Base-by-base conservation (phyloP, 2,797 vertebrate genomes). In the Holocentrus rufus region DNA sequence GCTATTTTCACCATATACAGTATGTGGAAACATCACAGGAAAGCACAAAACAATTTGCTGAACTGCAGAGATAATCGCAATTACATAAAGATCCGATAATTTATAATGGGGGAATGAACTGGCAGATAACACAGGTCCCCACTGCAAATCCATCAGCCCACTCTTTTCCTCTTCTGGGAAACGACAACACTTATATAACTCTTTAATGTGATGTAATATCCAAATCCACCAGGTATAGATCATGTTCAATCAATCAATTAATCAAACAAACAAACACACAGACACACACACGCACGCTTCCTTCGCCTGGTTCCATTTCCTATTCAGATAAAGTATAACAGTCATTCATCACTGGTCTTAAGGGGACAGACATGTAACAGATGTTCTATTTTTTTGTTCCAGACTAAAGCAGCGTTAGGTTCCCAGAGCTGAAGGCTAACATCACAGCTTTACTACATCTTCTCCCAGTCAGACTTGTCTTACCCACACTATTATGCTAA, bases 401-500 rank as follows among this genome's bases (percentile, higher is more conserved):
- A 30, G 31, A 72, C 52, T 73, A 65, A 73, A 64, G 73, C 17
- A 75, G 75, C 53, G 64, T 77, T 68, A 77, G 18, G 34, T 53
- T 76, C 18, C 78, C 42, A 44, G 58, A 18, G 64, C 50, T 63
- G n/a, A 62, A 63, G 34, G 65, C 67, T 68, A 72, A 52, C 60
- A 52, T 23, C 34, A 34, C 1, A 36, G 27, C 55, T 52, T 74
- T 65, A 63, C 65, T 42, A 49, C 58, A 64, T 46, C 73, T 30
- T 72, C 39, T 67, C 44, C 14, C 49, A 81, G 63, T 74, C 59
- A 20, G 27, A 73, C 56, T 22, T 64, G 44, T 55, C 2, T 9
- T 58, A 61, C 75, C 61, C 70, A 71, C 82, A 83, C 66, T 63
- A 74, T 78, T 78, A 74, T 73, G 50, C 64, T 88, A 82, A 54